Percentiles rank a stretch among this genome's conserved stretches.
These are phyloP conservation scores for Platorchestia sp. DNA, from an alignment of 1,140 invertebrate species.

Conservation along the genomic window DNA sequence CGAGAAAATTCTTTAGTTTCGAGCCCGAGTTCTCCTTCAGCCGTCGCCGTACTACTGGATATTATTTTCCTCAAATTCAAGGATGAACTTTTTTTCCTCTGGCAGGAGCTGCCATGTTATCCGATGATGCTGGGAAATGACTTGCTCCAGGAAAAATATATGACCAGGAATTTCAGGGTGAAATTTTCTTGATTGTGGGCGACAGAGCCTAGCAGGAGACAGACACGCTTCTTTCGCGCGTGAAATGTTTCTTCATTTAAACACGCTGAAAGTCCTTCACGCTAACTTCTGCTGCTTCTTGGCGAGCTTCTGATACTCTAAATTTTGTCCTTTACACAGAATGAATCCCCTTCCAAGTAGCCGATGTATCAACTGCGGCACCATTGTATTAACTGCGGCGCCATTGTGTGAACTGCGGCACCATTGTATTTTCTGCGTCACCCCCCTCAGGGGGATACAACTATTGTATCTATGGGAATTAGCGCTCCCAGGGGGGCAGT, in stretches of 20 bases:
- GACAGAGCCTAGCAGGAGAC: not conserved
- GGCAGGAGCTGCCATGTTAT: constrained; percentile 45
- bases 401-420: too few relatives aligned
- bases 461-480: too few relatives aligned
- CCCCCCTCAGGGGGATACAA: too few relatives aligned
- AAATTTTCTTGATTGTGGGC: constrained; percentile 9
- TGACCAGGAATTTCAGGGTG: constrained; percentile 15
- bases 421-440: too few relatives aligned
- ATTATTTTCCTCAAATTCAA: constrained; percentile 34
- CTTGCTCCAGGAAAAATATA: constrained; percentile 1
- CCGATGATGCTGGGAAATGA: constrained; percentile 45
- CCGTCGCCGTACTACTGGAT: constrained; percentile 6
- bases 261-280: not conserved
- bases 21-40: not conserved
- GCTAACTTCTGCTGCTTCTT: not conserved
- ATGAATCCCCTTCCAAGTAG: not conserved
- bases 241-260: constrained; percentile 4
- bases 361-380: not conserved
- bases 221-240: not conserved
- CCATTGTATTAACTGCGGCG: too few relatives aligned
- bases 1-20: constrained; percentile 35
- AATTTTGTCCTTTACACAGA: not conserved
- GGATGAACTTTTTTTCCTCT: not conserved
- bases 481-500: too few relatives aligned
- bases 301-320: not conserved